Base-by-base conservation (phyloP, 2,113 vertebrate genomes). In the Rhinoptilus africanus region DNA sequence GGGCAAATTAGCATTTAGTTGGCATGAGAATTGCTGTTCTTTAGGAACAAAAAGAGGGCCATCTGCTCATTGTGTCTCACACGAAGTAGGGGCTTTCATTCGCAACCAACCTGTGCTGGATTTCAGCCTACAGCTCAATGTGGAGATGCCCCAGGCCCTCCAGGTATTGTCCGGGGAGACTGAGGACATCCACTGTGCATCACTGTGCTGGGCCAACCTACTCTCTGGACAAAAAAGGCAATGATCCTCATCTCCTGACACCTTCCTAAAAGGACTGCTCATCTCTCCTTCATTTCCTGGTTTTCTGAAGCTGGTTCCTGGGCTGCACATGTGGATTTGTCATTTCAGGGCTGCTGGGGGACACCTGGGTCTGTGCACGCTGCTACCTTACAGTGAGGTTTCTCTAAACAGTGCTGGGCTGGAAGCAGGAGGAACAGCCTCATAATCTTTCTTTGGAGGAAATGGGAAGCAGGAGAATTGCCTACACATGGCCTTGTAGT, bases 1-100 rank as follows among this genome's bases (percentile, higher is more conserved):
- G 97, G 97, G 94, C 92, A 96, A 96, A 97, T 97, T 95, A 97
- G 86, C 95, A 96, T 95, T 91, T 83, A 78, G 88, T 76, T 96
- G 94, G 91, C 97, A 87, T n/a, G 53, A 71, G 92, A 51, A 83
- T 88, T 88, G 69, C 82, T 90, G 89, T 96, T 91, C 95, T 89
- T 96, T 22, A 82, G 91, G 96, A 96, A 53, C 92, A 91, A 94
- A 91, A 95, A 64, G 71, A 94, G 69, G 80, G 45, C 96, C 96
- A 97, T 96, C 94, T 97, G 95, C 89, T 95, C 94, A 91, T 93
- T 87, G 92, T 96, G 94, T 92, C 95, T 96, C 51, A 12, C 95
- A 95, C 30, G 4, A 77, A 79, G 89, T 56, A 75, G 88, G 56
- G 68, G 34, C 79, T 94, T 64, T 57, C 18, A 0, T 62, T 92